Evolutionary conservation across 2,113 vertebrate species (phyloP), one percentile per base, ranked within the genome.

Genomic region (Motacilla alba): DNA sequence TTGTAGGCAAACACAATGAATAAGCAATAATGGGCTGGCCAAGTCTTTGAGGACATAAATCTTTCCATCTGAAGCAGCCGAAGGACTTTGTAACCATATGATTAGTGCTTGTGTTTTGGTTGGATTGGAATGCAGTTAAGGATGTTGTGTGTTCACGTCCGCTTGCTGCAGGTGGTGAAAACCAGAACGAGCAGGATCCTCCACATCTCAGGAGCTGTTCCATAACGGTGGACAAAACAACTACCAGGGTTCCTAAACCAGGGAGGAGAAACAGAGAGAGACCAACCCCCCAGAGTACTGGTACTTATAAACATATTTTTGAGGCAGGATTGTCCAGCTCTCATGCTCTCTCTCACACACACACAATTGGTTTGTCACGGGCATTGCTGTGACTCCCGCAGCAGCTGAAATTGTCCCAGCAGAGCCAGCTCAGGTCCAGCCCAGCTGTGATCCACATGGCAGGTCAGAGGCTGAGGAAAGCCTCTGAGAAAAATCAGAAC

Each of bases 1-100:
- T 93, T 93, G 94, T 80, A 95, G 95, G 94, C 78, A 94, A 96
- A 87, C 89, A 96, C 60, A 95, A 89, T 91, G 95, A 94, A 79
- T 84, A 90, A 91, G 46, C 89, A 93, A 89, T 90, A 90, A 87
- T 43, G 62, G 50, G 63, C 84, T 87, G 80, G 87, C 92, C 92
- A 91, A 87, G 62, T 52, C 84, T 94, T 89, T 60, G 75, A 95
- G 94, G 81, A 82, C 53, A 44, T 95, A 94, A 96, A 96, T 95
- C 83, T 95, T 93, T 89, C 89, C 30, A 15, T 92, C 78, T 91
- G 77, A 94, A 83, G 89, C 63, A 73, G 95, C 89, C 7, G 22
- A 96, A 96, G 89, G 95, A 94, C 94, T 95, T 94, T 90, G 94
- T 90, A 95, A 94, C 95, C 0, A 3, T 80, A 15, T 55, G 94